These are phyloP conservation scores for Bucorvus abyssinicus DNA, from an alignment of 2,797 vertebrate genomes.

Conservation along the genomic window DNA sequence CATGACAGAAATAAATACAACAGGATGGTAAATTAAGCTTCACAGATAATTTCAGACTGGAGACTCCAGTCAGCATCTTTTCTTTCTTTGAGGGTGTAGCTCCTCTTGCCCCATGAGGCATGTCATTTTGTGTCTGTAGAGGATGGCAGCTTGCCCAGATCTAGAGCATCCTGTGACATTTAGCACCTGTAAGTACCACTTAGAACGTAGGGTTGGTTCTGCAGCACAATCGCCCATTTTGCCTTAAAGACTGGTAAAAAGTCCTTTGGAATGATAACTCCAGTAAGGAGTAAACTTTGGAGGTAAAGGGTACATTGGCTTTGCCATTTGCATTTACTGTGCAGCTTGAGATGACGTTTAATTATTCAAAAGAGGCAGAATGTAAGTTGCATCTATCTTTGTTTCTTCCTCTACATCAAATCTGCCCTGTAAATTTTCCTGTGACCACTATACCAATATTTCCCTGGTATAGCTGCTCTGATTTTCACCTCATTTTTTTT, in stretches of 20 bases:
- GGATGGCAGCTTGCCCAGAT: not conserved
- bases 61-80: not conserved
- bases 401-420: conserved; percentile 23
- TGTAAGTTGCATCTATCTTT: conserved; percentile 20
- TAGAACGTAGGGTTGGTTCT: not conserved
- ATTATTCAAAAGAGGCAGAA: conserved; percentile 32
- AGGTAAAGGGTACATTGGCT: conserved; percentile 24
- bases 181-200: not conserved
- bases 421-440: not conserved
- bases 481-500: not conserved
- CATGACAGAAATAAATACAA: not conserved
- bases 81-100: not conserved
- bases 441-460: not conserved
- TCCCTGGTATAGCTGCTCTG: not conserved
- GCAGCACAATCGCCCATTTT: not conserved
- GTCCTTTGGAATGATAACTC: not conserved
- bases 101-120: not conserved
- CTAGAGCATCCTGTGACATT: not conserved
- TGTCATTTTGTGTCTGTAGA: not conserved
- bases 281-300: not conserved
- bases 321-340: conserved; percentile 43
- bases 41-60: not conserved
- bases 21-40: not conserved
- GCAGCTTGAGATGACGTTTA: conserved; percentile 39
- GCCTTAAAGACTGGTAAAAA: not conserved